Base-by-base conservation (phyloP, 1,140 invertebrate species). In the Eumeta japonica region DNA sequence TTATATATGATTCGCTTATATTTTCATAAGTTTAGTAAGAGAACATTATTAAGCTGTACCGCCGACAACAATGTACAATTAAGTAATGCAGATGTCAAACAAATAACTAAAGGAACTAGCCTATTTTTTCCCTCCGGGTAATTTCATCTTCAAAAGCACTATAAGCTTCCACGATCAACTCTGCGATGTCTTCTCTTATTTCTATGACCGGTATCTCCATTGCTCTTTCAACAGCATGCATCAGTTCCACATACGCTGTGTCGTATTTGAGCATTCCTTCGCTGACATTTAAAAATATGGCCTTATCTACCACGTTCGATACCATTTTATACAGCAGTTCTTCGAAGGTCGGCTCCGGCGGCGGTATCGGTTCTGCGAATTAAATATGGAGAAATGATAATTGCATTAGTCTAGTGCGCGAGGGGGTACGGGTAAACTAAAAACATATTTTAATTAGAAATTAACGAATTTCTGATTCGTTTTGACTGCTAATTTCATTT, bases 201-300 rank as follows among this genome's bases (percentile, higher is more conserved):
- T 62, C 66, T 3, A 50, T 50, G 0, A 74, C 66, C 2, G 68
- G 62, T 28, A 71, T 54, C 35, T 74, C 68, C 66, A 74, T 74
- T 1, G 66, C 62, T 35, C 49, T 43, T 37, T 74, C 68, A 0
- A 71, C 63, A 7, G 55, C 55, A 31, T 60, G 65, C 17, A 28
- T 38, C 0, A 74, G 49, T 27, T 71, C 70, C 3, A 71, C 55
- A 15, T 70, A 74, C 1, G 66, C 66, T 1, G 59, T 61, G 36
- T 74, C 70, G 20, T 66, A 74, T 3, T 44, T 45, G 1, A 74
- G 29, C 2, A 44, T 28, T 3, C 17, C 29, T 2, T 71, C 63
- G 19, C 63, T 53, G 0, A 70, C 53, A 13, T 53, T 52, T 0
- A 49, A 34, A 28, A 46, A 71, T 16, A 71, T 60, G 2, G 58